Conservation (phyloP, 2,113 vertebrate genomes). For the Ictidomys tridecemlineatus region DNA sequence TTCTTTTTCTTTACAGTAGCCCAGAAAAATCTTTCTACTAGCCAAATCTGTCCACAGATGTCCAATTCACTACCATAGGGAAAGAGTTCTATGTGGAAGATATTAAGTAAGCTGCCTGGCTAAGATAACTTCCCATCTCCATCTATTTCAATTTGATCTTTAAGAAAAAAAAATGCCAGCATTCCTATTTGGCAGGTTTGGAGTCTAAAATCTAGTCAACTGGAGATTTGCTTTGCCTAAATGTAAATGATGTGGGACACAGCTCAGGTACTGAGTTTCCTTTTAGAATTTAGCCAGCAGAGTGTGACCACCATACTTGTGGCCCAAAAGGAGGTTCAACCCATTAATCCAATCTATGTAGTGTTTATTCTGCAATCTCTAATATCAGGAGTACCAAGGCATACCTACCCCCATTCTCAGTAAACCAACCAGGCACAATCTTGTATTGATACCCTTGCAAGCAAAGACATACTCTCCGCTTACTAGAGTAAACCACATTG, state of each 20-base stretch:
- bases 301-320: background rate
- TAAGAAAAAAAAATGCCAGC: background rate
- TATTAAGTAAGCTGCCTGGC: conserved; percentile 15
- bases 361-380: conserved; percentile 43
- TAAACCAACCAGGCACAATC: background rate
- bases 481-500: background rate
- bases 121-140: background rate
- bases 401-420: background rate
- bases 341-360: background rate
- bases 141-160: conserved; percentile 25
- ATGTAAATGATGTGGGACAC: background rate
- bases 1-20: background rate
- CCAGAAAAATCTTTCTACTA: conserved; percentile 8
- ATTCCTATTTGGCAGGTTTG: conserved; percentile 31
- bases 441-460: background rate
- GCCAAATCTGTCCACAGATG: background rate
- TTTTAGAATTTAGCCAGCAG: conserved; percentile 39
- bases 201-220: background rate
- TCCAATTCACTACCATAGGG: conserved; percentile 10
- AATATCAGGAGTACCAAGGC: background rate
- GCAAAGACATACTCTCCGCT: background rate
- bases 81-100: conserved; percentile 24
- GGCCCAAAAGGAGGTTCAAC: background rate
- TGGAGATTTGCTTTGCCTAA: background rate
- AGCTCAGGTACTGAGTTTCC: conserved; percentile 38